Conservation (phyloP, 2,113 vertebrate genomes). For the Psophia crepitans region DNA sequence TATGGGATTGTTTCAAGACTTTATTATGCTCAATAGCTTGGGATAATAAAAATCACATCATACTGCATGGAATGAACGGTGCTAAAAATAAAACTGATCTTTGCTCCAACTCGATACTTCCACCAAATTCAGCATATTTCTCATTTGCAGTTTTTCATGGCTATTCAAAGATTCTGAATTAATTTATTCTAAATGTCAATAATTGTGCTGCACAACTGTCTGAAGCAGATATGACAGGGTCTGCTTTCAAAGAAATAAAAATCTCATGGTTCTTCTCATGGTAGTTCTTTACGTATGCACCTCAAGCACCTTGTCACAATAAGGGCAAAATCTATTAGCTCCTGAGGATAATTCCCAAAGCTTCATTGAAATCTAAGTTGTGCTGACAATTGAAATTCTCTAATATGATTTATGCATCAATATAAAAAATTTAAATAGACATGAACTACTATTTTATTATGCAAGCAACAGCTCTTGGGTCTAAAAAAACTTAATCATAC, state of each 20-base stretch:
- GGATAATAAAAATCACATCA: neutral
- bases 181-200: neutral
- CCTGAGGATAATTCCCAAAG: neutral
- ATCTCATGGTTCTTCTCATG: neutral
- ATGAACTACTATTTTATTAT: conserved; percentile 26
- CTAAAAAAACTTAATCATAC: neutral
- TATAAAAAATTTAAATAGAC: conserved; percentile 9
- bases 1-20: neutral
- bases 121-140: neutral
- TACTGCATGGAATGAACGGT: neutral
- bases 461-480: neutral
- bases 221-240: neutral
- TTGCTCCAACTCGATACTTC: neutral
- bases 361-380: neutral
- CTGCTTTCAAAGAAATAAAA: neutral
- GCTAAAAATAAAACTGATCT: neutral
- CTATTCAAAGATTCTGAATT: neutral
- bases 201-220: neutral
- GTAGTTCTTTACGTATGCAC: neutral
- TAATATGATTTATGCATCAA: neutral
- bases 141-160: neutral
- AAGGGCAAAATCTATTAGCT: neutral
- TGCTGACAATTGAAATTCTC: neutral
- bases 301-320: neutral
- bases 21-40: neutral